These are phyloP conservation scores for Drosophila navojoa DNA, from an alignment of 1,140 invertebrate genomes.

Conservation along the genomic window DNA sequence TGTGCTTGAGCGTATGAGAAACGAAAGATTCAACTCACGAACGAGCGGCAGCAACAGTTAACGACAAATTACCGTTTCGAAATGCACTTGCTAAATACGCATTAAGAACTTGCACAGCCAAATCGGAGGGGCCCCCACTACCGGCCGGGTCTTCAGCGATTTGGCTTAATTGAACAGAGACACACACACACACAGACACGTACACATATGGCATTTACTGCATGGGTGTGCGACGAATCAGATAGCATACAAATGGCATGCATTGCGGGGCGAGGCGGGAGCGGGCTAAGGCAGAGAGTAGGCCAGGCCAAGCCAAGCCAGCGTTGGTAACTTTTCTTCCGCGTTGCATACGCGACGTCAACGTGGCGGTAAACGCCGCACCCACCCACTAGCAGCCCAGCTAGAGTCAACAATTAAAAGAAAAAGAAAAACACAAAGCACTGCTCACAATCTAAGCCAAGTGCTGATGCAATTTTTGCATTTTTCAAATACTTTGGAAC, in stretches of 20 bases:
- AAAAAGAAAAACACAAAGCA: slow-evolving; percentile 1
- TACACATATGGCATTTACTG: slow-evolving; percentile 22
- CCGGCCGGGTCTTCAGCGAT: slow-evolving; percentile 17
- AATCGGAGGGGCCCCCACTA: slow-evolving; percentile 44
- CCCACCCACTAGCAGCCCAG: slow-evolving; percentile 72
- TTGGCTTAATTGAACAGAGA: slow-evolving; percentile 38
- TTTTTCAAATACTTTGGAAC: slow-evolving; percentile 73
- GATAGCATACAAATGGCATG: slow-evolving; percentile 70
- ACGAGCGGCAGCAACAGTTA: slow-evolving; percentile 51
- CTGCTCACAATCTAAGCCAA: slow-evolving; percentile 58
- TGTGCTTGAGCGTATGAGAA: slow-evolving; percentile 9
- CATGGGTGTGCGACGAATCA: slow-evolving; percentile 50
- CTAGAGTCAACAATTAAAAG: slow-evolving; percentile 77
- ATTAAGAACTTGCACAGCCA: slow-evolving; percentile 62
- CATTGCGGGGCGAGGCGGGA: slow-evolving; percentile 37
- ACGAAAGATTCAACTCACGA: slow-evolving; percentile 76
- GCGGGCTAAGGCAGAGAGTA: slow-evolving; percentile 27
- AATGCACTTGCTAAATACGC: slow-evolving; percentile 74
- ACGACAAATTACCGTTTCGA: slow-evolving; percentile 76
- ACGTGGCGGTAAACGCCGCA: slow-evolving; percentile 52
- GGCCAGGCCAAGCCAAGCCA: slow-evolving; percentile 39
- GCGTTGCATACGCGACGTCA: slow-evolving; percentile 71
- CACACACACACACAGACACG: slow-evolving; percentile 26
- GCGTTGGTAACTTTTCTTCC: slow-evolving; percentile 67
- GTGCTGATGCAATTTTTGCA: slow-evolving; percentile 73